Base-by-base conservation (phyloP, 2,797 vertebrate species). In the Gila robusta region DNA sequence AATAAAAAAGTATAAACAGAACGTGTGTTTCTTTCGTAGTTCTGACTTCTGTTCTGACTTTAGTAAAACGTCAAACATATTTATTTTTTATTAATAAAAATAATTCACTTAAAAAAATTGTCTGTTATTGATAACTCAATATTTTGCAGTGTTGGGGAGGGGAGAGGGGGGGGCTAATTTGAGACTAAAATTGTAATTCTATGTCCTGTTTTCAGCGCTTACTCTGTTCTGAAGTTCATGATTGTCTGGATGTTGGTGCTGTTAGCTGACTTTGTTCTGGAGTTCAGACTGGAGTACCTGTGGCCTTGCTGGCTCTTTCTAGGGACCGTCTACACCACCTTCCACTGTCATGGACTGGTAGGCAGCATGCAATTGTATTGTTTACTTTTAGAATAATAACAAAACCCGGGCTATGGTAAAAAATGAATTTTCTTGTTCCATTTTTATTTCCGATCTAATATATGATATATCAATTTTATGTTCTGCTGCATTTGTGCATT, bases 281-380 rank as follows among this genome's bases (percentile, higher is more conserved):
- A 96, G 85, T 96, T 96, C 88, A 94, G 96, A 87, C 92, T 96
- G 92, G 96, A 96, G 90, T 96, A 96, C 83, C 90, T 96, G 91
- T 96, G 96, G 96, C 96, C 96, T 0, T 96, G 96, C 89, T 96
- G 96, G 96, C 94, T 96, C 62, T 96, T 96, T 90, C 94, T 96
- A 17, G 95, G 96, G 44, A 96, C 96, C 0, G 96, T 96, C 11
- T 96, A 96, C 93, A 95, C 94, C 76, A 96, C 96, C 16, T 96
- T 96, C 90, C 96, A 96, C 93, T 96, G 95, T 91, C 96, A 96
- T 32, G 96, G 96, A 64, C 94, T 96, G 95, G 96, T 96, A 92
- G 93, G 94, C 44, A 80, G 16, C 44, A 39, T 37, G 12, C 41
- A n/a, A 5, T 41, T 71, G 56, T 52, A 39, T 67, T 37, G 5